Base-by-base conservation (phyloP, 1,140 invertebrate genomes). In the Habropoda laboriosa region DNA sequence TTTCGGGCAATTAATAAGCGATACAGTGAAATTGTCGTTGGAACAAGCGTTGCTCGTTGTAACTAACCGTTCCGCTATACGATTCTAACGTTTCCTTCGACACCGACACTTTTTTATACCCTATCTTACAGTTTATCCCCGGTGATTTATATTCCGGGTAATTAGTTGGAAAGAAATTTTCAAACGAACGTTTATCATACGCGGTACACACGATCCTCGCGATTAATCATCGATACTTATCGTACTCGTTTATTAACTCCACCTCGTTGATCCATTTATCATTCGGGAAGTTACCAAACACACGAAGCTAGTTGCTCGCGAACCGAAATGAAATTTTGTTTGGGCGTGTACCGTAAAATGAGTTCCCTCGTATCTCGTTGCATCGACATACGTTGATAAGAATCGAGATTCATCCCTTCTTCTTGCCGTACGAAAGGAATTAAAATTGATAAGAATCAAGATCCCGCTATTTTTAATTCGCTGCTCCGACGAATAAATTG, bases 1-100 rank as follows among this genome's bases (percentile, higher is more conserved):
- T 89, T 91, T 89, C 83, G 85, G 87, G 80, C 89, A 90, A 92
- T 92, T 91, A 89, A 89, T 88, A 91, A 90, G 88, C 82, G 89
- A 89, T 88, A 80, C 67, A 35, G 30, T 49, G 58, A 45, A 67
- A 78, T 81, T 81, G 66, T 81, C 66, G 57, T 70, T 8, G 40
- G 27, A 1, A 30, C 63, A 12, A 42, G 18, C 38, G 35, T 40
- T n/a, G 61, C 3, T 49, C 16, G 4, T n/a, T 66, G 32, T n/a
- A 24, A 55, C 18, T 45, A 12, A 7, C 16, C 32, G 58, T 80
- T 60, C n/a, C n/a, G 35, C 40, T 24, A 10, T 10, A 3, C 27
- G 4, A 8, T 57, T n/a, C 38, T 18, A 73, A 61, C 27, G 24
- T 68, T 68, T 76, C 42, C 18, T 63, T 73, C 2, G 21, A n/a